Percentiles rank a stretch among this genome's conserved stretches.
phyloP scores from a whole-genome alignment of 2,888 invertebrate genomes.

The Euplagia quadripunctaria region DNA sequence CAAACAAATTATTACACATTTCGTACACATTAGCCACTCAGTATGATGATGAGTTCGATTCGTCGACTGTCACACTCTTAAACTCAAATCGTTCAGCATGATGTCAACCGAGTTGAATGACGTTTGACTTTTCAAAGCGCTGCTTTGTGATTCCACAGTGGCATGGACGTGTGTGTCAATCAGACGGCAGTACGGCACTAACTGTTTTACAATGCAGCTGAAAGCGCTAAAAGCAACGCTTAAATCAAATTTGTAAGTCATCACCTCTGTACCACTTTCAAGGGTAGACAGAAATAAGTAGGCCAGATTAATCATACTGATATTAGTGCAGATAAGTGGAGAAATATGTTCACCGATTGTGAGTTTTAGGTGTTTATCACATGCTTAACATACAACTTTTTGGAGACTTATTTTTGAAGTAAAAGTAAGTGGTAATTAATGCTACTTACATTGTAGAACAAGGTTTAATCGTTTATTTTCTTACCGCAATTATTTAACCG shows the following conservation, averaged over 20 bases:
- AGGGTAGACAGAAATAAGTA: not conserved
- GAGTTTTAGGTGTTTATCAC: too few relatives aligned
- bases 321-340: not conserved
- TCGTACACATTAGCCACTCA: not conserved
- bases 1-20: too few relatives aligned
- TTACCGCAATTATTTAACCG: too few relatives aligned
- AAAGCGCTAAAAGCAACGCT: not conserved
- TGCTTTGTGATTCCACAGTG: slow-evolving; percentile 1
- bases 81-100: not conserved
- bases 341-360: not conserved
- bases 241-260: not conserved
- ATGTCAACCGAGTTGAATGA: slow-evolving; percentile 6
- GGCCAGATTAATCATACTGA: not conserved
- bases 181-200: slow-evolving; percentile 3
- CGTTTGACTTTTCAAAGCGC: slow-evolving; percentile 11
- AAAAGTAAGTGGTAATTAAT: too few relatives aligned
- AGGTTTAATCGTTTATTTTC: too few relatives aligned
- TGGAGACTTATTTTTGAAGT: too few relatives aligned
- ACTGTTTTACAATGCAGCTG: slow-evolving; percentile 1
- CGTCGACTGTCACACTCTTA: not conserved
- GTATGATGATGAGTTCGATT: too few relatives aligned
- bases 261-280: not conserved
- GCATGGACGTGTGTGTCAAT: slow-evolving; percentile 2
- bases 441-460: too few relatives aligned
- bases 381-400: too few relatives aligned